Percentiles rank a stretch among this genome's conserved stretches.
Conservation (phyloP, 2,888 invertebrate species). For the Junonia oenone region DNA sequence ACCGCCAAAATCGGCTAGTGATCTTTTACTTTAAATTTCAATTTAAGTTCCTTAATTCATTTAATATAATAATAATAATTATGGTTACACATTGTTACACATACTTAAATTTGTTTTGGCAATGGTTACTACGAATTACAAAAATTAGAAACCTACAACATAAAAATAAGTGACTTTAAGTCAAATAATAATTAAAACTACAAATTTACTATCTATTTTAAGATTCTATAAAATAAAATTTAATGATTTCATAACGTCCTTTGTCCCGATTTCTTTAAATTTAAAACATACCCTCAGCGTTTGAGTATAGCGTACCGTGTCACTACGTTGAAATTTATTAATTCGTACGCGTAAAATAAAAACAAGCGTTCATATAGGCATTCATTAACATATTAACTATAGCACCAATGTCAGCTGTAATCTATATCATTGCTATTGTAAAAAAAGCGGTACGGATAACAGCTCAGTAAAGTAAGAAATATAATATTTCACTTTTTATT, state of each 20-base stretch:
- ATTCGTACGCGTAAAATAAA: constrained; percentile 12
- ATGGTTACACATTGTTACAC: constrained; percentile 18
- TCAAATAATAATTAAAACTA: constrained; percentile 52
- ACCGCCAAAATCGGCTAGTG: constrained; percentile 54
- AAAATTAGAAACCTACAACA: constrained; percentile 47
- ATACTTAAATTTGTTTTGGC: constrained; percentile 47
- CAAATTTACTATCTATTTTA: constrained; percentile 32
- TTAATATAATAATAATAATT: constrained; percentile 8
- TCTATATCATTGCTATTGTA: constrained; percentile 37
- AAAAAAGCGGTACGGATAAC: constrained; percentile 22
- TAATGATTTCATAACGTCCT: neutral
- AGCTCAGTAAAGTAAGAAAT: neutral
- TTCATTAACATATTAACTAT: constrained; percentile 50
- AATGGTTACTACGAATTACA: constrained; percentile 56
- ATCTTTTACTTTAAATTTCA: constrained; percentile 34
- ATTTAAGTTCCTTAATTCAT: constrained; percentile 31
- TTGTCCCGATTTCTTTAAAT: neutral
- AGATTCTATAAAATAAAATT: constrained; percentile 3
- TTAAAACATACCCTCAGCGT: neutral
- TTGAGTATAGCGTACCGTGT: constrained; percentile 3
- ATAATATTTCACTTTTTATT: neutral
- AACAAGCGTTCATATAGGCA: constrained; percentile 28
- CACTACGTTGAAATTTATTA: constrained; percentile 13
- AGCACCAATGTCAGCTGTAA: constrained; percentile 75
- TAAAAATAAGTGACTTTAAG: constrained; percentile 62